Percentiles rank a stretch among this genome's conserved stretches.
Evolutionary conservation across 2,113 vertebrate genomes (phyloP).

Genomic region (Centropus unirufus): DNA sequence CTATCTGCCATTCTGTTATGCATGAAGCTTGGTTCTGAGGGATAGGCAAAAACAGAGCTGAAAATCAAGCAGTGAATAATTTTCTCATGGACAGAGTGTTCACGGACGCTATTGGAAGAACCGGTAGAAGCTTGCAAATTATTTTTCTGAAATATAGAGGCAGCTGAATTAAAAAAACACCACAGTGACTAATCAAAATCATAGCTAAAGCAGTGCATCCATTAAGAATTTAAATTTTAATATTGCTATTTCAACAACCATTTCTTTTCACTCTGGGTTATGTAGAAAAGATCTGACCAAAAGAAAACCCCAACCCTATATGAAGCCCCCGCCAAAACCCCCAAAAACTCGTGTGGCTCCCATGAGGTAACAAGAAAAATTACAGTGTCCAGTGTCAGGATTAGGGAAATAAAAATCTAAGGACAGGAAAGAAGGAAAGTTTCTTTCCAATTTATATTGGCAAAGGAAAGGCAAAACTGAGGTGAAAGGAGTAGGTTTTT

Average conservation of each 20-base stretch:
- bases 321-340: background rate
- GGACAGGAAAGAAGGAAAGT: background rate
- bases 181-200: background rate
- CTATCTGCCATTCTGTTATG: background rate
- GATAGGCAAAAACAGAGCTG: conserved; percentile 7
- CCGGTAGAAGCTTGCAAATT: background rate
- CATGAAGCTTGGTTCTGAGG: background rate
- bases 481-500: background rate
- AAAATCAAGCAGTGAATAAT: background rate
- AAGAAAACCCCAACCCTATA: background rate
- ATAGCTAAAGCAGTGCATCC: background rate
- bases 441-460: background rate
- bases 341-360: background rate
- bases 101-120: background rate
- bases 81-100: background rate
- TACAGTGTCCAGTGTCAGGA: background rate
- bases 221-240: background rate
- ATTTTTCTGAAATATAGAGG: background rate
- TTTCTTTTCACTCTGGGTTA: background rate
- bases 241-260: background rate
- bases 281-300: background rate
- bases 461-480: background rate
- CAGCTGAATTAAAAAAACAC: background rate
- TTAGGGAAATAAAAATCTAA: background rate
- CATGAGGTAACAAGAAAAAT: background rate